Percentiles rank a stretch among this genome's conserved stretches.
Conservation (phyloP, 2,797 vertebrate species). For the Pangasius krempfi region DNA sequence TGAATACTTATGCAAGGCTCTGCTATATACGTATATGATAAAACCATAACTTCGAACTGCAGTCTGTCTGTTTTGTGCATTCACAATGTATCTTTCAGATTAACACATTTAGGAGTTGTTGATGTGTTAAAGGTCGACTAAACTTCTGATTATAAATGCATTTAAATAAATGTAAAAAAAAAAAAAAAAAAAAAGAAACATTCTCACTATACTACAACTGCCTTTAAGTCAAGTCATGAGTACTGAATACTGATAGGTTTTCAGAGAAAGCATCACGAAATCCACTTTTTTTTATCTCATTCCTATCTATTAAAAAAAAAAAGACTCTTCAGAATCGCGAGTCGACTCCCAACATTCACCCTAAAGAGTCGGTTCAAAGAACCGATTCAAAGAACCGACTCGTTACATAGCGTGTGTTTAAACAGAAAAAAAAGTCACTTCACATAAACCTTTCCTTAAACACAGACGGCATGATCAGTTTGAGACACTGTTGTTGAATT, state of each 20-base stretch:
- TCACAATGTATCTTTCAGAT: neutral
- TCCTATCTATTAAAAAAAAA: neutral
- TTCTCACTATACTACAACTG: neutral
- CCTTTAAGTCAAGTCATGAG: neutral
- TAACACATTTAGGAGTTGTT: neutral
- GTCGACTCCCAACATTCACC: neutral
- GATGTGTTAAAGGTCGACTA: neutral
- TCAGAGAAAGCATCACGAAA: neutral
- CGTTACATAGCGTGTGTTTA: neutral
- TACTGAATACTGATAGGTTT: neutral
- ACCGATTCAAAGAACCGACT: neutral
- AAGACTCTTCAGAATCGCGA: neutral
- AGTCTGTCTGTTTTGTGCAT: neutral
- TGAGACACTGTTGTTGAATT: neutral
- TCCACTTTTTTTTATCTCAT: neutral
- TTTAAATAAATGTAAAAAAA: neutral
- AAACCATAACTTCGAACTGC: neutral
- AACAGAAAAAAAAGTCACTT: neutral
- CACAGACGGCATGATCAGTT: neutral
- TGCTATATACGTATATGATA: neutral
- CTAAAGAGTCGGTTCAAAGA: neutral
- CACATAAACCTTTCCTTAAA: neutral
- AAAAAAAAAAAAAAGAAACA: neutral
- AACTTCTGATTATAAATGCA: neutral
- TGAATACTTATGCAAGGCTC: neutral